Evolutionary conservation across 2,113 vertebrate species (phyloP), one percentile per base, ranked within the genome.

Genomic region (Heterotis niloticus): DNA sequence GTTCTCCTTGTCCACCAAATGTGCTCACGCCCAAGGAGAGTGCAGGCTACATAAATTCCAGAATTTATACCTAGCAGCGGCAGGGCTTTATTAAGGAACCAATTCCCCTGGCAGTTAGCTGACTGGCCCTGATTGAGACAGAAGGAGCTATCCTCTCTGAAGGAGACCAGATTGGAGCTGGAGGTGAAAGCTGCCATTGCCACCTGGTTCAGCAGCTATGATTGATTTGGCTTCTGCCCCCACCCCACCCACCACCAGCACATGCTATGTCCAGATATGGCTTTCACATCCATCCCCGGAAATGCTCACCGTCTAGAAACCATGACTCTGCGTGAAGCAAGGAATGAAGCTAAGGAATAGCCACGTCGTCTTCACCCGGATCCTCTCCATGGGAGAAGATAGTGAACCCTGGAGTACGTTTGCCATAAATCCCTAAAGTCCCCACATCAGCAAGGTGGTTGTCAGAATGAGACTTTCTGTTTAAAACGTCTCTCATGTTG

Each of bases 361-460:
- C 2, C 7, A 7, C 7, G 7, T 44, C 7, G 34, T 7, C 34
- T 44, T 44, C 34, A 44, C 7, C 34, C 7, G 34, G 34, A 4
- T 44, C 3, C 7, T 44, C 34, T 44, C 34, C 34, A 44, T 44
- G 34, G 34, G 34, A 44, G 2, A 44, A n/a, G n/a, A n/a, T n/a
- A n/a, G n/a, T 44, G 34, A 44, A 44, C 3, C 65, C 28, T 67
- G 1, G 34, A 18, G 52, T 24, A 64, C 23, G 57, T 62, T 34
- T 44, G 10, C 57, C 18, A 62, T 54, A 52, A 79, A 79, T 54
- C 78, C 78, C 72, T 79, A 52, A n/a, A n/a, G 64, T 79, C 68
- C n/a, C 17, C 29, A 20, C 29, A 44, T 20, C 60, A 24, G 56
- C 68, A n/a, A 64, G 57, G 28, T 52, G 78, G 57, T 57, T 23